A percentile compares a stretch with the other conserved stretches of the same genome.
Conservation (phyloP, 2,113 vertebrate genomes). For the Mus spicilegus region DNA sequence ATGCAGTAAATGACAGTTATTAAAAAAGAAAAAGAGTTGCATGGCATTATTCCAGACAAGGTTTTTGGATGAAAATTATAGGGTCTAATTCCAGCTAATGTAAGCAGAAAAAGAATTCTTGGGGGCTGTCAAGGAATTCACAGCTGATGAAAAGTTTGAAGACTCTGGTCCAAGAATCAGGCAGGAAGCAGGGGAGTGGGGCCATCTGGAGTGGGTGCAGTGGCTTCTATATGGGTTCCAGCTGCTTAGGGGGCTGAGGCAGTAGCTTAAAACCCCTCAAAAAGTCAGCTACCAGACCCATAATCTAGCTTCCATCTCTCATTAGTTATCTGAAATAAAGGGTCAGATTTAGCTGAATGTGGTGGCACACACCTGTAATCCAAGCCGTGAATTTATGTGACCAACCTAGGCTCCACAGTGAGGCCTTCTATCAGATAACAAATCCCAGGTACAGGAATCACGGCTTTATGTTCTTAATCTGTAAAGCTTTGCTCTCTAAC, state of each 20-base stretch:
- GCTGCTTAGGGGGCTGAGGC: neutral
- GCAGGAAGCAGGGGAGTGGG: slow-evolving; percentile 6
- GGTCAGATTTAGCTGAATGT: neutral
- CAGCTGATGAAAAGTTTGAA: slow-evolving; percentile 33
- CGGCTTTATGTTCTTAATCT: slow-evolving; percentile 14
- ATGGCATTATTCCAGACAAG: neutral
- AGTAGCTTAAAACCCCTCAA: neutral
- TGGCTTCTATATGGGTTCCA: neutral
- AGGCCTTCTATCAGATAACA: neutral
- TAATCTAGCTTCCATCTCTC: neutral
- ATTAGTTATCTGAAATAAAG: slow-evolving; percentile 36
- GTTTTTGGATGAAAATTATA: slow-evolving; percentile 42
- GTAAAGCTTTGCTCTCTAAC: neutral
- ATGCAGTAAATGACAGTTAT: neutral
- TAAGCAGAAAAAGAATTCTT: slow-evolving; percentile 61
- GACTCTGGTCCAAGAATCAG: slow-evolving; percentile 50
- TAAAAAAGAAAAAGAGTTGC: neutral
- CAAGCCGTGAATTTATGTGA: neutral
- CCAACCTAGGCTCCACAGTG: neutral
- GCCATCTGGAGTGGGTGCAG: neutral
- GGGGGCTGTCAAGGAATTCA: slow-evolving; percentile 46
- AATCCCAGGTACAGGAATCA: neutral
- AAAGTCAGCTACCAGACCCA: neutral
- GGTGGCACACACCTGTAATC: neutral
- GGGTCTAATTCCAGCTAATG: slow-evolving; percentile 34